phyloP scores from a whole-genome alignment of 2,113 vertebrate species.

The Neolamprologus sp. region DNA sequence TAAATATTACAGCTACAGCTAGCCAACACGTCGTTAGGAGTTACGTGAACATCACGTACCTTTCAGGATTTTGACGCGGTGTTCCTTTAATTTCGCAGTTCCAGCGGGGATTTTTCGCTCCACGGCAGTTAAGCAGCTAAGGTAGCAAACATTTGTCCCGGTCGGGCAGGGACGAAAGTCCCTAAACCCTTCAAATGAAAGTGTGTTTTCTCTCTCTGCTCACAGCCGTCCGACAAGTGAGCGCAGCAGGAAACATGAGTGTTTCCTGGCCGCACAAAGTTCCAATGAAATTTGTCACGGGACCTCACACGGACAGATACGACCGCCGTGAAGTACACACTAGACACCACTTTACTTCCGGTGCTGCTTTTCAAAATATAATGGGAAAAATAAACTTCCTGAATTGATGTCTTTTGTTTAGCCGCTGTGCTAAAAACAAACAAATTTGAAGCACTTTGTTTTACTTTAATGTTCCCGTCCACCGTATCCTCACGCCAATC shows the following conservation, averaged over 20 bases:
- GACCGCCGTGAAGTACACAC: accelerated
- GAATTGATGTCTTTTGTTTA: neutral
- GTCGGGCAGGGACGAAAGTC: neutral
- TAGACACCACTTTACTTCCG: neutral
- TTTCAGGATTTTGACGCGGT: constrained; percentile 24
- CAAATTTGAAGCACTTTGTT: neutral
- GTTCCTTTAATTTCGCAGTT: constrained; percentile 5
- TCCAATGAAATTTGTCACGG: constrained; percentile 72
- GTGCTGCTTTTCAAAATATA: neutral
- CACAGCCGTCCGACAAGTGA: neutral
- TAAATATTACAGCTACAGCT: neutral
- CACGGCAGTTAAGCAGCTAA: neutral
- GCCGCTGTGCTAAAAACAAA: neutral
- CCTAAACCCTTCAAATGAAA: neutral
- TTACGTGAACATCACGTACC: constrained; percentile 56
- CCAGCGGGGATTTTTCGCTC: neutral
- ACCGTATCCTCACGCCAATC: neutral
- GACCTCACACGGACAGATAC: constrained; percentile 14
- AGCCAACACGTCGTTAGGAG: neutral
- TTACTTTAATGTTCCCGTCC: neutral
- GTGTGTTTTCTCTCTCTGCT: neutral
- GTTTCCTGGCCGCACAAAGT: constrained; percentile 47
- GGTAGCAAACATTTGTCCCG: neutral
- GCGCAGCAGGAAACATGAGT: constrained; percentile 53
- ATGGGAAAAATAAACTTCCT: neutral